These are phyloP conservation scores for Nymphalis c-album DNA, from an alignment of 2,888 invertebrate genomes.

Conservation along the genomic window DNA sequence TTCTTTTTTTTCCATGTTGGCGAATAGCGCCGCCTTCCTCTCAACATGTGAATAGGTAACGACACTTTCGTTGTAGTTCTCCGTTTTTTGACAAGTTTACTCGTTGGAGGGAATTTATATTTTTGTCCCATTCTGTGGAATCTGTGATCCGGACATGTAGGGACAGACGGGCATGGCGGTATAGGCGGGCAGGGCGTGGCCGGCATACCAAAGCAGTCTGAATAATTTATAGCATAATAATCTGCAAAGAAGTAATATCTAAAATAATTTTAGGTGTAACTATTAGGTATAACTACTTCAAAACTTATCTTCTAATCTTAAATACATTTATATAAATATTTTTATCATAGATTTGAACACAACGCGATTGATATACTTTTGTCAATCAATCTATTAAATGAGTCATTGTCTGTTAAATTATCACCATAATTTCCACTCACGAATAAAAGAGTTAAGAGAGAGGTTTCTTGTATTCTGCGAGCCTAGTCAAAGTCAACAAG, in stretches of 20 bases:
- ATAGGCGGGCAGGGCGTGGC: conserved; percentile 41
- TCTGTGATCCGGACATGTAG: conserved; percentile 43
- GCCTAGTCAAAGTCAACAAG: too few species aligned
- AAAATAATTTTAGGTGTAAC: neutral
- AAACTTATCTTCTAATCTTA: neutral
- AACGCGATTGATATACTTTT: too few species aligned
- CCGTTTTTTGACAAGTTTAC: conserved; percentile 41
- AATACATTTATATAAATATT: too few species aligned
- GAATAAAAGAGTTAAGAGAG: too few species aligned
- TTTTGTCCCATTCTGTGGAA: conserved; percentile 46
- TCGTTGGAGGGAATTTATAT: conserved; percentile 41
- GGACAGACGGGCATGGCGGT: conserved; percentile 43
- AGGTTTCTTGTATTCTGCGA: too few species aligned
- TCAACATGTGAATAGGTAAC: conserved; percentile 46
- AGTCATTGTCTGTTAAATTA: too few species aligned
- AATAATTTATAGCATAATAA: conserved; percentile 50
- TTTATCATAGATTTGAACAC: too few species aligned
- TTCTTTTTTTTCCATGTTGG: conserved; percentile 37
- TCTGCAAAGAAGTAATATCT: conserved; percentile 45
- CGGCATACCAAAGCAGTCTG: conserved; percentile 49
- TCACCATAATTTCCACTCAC: too few species aligned
- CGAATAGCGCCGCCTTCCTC: conserved; percentile 48
- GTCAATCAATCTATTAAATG: too few species aligned
- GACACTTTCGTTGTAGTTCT: conserved; percentile 29
- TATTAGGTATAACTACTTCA: too few species aligned